Conservation (phyloP, 2,113 vertebrate genomes). For the Saccopteryx bilineata region DNA sequence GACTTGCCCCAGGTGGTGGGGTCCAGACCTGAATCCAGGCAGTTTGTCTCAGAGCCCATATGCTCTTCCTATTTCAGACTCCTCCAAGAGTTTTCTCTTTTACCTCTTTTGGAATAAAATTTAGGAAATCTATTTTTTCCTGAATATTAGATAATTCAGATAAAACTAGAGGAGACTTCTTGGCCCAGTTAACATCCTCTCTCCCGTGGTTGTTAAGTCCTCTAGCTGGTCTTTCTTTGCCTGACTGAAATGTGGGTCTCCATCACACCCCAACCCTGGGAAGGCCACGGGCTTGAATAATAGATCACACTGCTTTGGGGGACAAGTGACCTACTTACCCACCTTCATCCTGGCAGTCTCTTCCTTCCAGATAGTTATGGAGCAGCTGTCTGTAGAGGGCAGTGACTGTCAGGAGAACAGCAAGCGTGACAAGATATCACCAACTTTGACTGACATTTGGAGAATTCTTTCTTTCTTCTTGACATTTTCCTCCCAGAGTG, state of each 20-base stretch:
- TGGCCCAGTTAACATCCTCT: not conserved
- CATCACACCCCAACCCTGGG: not conserved
- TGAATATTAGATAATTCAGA: constrained; percentile 31
- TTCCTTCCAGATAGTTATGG: not conserved
- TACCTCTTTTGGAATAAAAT: not conserved
- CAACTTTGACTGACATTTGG: not conserved
- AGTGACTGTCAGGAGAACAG: not conserved
- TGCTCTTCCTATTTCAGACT: not conserved
- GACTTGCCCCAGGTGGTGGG: not conserved
- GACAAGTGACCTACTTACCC: not conserved
- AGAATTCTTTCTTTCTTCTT: constrained; percentile 4
- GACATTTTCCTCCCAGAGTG: not conserved
- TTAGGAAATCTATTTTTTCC: not conserved
- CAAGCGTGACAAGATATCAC: not conserved
- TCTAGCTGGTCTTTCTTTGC: not conserved
- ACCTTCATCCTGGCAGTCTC: not conserved
- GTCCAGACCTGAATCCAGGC: not conserved
- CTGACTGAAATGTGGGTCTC: not conserved
- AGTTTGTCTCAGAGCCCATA: not conserved
- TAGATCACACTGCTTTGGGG: not conserved
- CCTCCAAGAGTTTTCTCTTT: not conserved
- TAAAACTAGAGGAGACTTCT: not conserved
- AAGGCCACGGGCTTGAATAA: not conserved
- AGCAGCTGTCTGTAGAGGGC: not conserved
- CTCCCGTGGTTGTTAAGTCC: not conserved